Evolutionary conservation across 2,113 vertebrate genomes (phyloP), one percentile per base, ranked within the genome.

Genomic region (Cyanoliseus patagonus): DNA sequence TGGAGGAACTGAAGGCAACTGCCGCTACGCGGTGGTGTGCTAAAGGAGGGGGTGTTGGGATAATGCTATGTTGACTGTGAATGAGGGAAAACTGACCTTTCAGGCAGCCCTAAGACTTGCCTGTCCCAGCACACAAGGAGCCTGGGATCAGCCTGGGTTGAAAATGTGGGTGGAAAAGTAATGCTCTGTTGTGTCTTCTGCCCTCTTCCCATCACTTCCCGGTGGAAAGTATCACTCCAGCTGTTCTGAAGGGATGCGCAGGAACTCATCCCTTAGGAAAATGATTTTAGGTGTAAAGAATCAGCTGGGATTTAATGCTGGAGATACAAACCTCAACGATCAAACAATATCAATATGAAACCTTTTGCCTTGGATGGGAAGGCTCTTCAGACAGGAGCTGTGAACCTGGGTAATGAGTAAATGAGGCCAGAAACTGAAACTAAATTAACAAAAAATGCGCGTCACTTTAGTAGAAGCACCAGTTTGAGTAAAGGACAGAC

Each of bases 361-460:
- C 55, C 55, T 17, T 19, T 2, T 44, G 31, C 30, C 31, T 75
- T 37, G 55, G 69, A 19, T 44, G 51, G 83, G 83, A 86, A 92
- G 9, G 52, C 3, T 10, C 73, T 46, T 83, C 61, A 67, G 46
- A 57, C 33, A 8, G 79, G n/a, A 70, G 39, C 55, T 46, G 20
- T 52, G 61, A 74, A 53, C 35, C 42, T 49, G 27, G 16, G 42
- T 51, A 49, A 59, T 39, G 18, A 59, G 51, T 28, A 17, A 46
- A 62, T 24, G 55, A 83, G 18, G 35, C 51, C 68, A 86, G 95
- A 94, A 97, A 96, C 86, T 92, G 96, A 96, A 97, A 97, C 92
- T 67, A 52, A 93, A 78, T 25, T 53, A 86, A 51, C 39, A 55
- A 72, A 73, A 94, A 91, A 28, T 62, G 78, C 62, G 39, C 82